Conservation (phyloP, 2,888 invertebrate species). For the Agonopterix heracliana region DNA sequence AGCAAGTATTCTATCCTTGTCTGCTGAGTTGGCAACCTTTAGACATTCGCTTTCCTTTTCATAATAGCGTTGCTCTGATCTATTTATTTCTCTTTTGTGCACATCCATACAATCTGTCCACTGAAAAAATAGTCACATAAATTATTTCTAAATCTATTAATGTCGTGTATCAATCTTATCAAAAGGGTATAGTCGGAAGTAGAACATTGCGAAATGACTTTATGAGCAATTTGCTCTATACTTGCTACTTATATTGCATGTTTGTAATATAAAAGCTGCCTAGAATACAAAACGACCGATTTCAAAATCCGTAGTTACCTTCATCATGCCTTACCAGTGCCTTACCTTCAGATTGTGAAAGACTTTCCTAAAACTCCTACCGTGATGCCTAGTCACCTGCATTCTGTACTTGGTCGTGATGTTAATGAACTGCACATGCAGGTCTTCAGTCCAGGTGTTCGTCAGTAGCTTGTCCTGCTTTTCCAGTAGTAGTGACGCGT, state of each 20-base stretch:
- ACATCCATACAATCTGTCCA: slow-evolving; percentile 40
- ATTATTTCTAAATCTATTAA: no score
- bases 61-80: slow-evolving; percentile 28
- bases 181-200: no score
- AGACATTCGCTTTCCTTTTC: slow-evolving; percentile 36
- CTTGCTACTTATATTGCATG: no score
- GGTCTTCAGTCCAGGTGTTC: slow-evolving; percentile 29
- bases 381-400: slow-evolving; percentile 42
- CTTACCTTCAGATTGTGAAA: slow-evolving; percentile 30
- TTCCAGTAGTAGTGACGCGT: slow-evolving; percentile 25
- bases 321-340: not conserved
- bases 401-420: slow-evolving; percentile 38
- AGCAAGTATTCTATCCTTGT: slow-evolving; percentile 22
- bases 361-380: slow-evolving; percentile 23
- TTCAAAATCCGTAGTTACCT: no score
- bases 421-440: slow-evolving; percentile 41
- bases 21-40: slow-evolving; percentile 22
- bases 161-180: no score
- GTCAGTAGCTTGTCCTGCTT: slow-evolving; percentile 28
- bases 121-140: slow-evolving; percentile 25
- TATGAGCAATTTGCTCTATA: no score
- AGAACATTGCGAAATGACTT: no score
- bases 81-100: slow-evolving; percentile 30
- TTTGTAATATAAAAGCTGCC: no score
- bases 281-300: no score